phyloP scores from a whole-genome alignment of 2,888 invertebrate genomes.

The Sarcophaga variegata region DNA sequence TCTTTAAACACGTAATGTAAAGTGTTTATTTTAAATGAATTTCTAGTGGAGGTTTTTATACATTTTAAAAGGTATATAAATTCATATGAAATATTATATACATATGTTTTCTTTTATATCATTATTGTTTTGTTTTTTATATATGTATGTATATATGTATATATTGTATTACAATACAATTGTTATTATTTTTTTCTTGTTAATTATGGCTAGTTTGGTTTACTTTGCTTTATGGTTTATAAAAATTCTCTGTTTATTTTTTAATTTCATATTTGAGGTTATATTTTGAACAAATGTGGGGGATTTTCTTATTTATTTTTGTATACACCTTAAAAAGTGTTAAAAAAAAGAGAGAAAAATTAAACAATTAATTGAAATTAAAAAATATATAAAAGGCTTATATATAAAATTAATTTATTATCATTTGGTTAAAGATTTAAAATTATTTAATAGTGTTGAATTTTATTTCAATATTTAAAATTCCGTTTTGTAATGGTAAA shows the following conservation, averaged over 20 bases:
- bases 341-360: background rate
- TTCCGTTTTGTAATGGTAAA: no score
- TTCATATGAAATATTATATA: slow-evolving; percentile 13
- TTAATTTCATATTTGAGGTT: slow-evolving; percentile 48
- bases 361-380: slow-evolving; percentile 3
- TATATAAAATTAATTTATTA: no score
- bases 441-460: background rate
- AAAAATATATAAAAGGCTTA: no score
- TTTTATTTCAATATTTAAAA: background rate
- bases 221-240: slow-evolving; percentile 5
- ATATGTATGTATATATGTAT: slow-evolving; percentile 21
- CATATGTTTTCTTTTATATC: background rate
- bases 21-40: no score
- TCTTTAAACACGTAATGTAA: no score
- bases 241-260: slow-evolving; percentile 38
- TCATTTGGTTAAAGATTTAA: no score
- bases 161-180: slow-evolving; percentile 25
- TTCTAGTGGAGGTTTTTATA: background rate
- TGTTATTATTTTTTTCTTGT: slow-evolving; percentile 7
- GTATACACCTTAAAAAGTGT: background rate
- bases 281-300: slow-evolving; percentile 59
- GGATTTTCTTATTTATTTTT: background rate
- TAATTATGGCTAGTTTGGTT: slow-evolving; percentile 53
- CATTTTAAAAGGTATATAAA: slow-evolving; percentile 14
- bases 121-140: slow-evolving; percentile 3